phyloP scores from a whole-genome alignment of 2,113 vertebrate genomes.

The Natator depressus region DNA sequence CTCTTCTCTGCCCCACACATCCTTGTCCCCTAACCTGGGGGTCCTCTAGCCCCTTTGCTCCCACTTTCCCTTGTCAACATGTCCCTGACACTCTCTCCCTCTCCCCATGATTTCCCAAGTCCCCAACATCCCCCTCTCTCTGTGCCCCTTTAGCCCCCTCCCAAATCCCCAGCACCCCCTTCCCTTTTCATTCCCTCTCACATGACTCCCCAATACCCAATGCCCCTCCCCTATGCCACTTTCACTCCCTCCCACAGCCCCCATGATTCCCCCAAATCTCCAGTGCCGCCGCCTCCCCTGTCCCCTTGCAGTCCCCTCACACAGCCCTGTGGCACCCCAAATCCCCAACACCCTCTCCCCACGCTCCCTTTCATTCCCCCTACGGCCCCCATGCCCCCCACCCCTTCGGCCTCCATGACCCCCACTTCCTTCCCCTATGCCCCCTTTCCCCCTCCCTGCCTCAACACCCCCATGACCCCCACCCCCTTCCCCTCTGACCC shows the following conservation, averaged over 20 bases:
- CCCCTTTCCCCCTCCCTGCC: too few relatives aligned
- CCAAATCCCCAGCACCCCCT: too few relatives aligned
- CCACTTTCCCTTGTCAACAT: neutral
- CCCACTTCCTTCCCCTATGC: too few relatives aligned
- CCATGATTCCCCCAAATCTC: neutral
- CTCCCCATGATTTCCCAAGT: neutral
- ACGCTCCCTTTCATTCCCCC: neutral
- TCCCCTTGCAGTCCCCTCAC: too few relatives aligned
- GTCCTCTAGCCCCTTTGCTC: neutral
- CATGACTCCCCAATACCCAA: neutral
- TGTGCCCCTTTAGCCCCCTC: neutral
- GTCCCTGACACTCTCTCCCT: neutral
- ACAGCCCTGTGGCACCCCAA: neutral
- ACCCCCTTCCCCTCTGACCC: fast-evolving
- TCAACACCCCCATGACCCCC: neutral
- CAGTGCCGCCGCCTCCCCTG: neutral
- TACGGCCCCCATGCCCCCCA: too few relatives aligned
- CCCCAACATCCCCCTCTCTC: too few relatives aligned
- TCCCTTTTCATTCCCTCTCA: neutral
- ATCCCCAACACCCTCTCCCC: neutral
- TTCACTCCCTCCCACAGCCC: neutral
- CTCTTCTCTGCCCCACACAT: neutral
- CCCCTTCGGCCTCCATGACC: too few relatives aligned
- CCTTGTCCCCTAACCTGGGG: neutral
- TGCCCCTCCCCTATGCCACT: neutral